A percentile compares a stretch with the other conserved stretches of the same genome.
Evolutionary conservation across 2,888 invertebrate species (phyloP).

Genomic region (Conomelus anceps): DNA sequence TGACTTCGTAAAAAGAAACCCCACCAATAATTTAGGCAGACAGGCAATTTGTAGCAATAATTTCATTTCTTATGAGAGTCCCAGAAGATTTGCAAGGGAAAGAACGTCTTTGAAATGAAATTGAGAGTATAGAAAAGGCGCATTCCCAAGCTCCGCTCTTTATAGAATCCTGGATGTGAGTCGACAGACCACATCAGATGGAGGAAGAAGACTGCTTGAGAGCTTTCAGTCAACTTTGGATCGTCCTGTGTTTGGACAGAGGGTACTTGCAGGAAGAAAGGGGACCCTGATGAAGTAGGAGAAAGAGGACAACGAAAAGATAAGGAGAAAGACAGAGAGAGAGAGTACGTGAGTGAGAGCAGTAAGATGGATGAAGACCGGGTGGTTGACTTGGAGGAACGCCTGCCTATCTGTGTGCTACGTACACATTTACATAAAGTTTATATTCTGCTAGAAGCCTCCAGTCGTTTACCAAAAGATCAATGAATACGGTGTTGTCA

Average conservation of each 20-base stretch:
- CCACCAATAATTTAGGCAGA: not conserved
- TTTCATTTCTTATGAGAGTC: not conserved
- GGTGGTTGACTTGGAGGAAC: not conserved
- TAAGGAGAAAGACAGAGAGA: not conserved
- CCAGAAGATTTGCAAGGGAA: not conserved
- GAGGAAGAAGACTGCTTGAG: not conserved
- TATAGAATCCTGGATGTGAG: not conserved
- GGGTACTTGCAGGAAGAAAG: not conserved
- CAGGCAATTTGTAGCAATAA: not conserved
- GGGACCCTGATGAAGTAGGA: not conserved
- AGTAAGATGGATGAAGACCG: not conserved
- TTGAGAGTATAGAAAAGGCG: not conserved
- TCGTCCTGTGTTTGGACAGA: not conserved
- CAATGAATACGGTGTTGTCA: not conserved
- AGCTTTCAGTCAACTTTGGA: not conserved
- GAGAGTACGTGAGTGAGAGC: not conserved
- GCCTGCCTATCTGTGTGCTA: not conserved
- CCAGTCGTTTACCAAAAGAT: not conserved
- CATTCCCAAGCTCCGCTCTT: not conserved
- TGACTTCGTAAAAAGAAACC: not conserved
- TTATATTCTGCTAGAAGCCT: not conserved
- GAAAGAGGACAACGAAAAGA: not conserved
- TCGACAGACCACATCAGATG: not conserved
- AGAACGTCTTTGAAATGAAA: not conserved
- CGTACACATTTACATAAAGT: not conserved